Base-by-base conservation (phyloP, 2,113 vertebrate genomes). In the Bufo bufo region DNA sequence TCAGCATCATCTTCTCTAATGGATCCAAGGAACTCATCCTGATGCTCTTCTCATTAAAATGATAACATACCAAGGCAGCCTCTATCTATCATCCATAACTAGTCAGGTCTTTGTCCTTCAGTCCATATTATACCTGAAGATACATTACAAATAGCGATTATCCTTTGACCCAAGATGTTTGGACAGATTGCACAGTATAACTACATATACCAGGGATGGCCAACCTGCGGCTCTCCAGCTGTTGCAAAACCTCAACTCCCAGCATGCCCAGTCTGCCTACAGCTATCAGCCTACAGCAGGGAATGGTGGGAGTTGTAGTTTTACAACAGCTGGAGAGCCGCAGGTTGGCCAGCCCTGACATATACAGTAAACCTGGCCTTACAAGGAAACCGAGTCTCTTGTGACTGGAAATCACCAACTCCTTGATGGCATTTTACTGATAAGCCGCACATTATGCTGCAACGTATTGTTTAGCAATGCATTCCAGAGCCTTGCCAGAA, bases 391-490 rank as follows among this genome's bases (percentile, higher is more conserved):
- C 4, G 47, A 74, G 7, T 9, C 8, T 49, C 3, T 20, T 75
- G 72, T 49, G 72, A 17, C 72, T 49, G 47, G 71, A 84, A 33
- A 23, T 49, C 20, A 23, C 8, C 8, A 54, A 69, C 65, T 43
- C 43, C 45, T 13, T 49, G 11, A 17, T 84, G 61, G 61, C 82
- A 52, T 71, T 84, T 54, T 16, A 13, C 63, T 71, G 63, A n/a
- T 69, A 50, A 86, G 33, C 16, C 9, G 43, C 49, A 56, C 23
- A 69, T 33, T 23, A 71, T 20, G 43, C 52, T 72, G 63, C 66
- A 58, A 87, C 52, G 9, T 20, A 78, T 77, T 87, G 65, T 56
- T 81, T 81, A 71, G 77, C 50, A 72, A 87, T 58, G 63, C 23
- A 59, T 81, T 81, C 77, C 65, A 10, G 7, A 14, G 49, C 8